Evolutionary conservation across 2,797 vertebrate species (phyloP), one percentile per base, ranked within the genome.

Genomic region (Oreonectes daqikongensis): DNA sequence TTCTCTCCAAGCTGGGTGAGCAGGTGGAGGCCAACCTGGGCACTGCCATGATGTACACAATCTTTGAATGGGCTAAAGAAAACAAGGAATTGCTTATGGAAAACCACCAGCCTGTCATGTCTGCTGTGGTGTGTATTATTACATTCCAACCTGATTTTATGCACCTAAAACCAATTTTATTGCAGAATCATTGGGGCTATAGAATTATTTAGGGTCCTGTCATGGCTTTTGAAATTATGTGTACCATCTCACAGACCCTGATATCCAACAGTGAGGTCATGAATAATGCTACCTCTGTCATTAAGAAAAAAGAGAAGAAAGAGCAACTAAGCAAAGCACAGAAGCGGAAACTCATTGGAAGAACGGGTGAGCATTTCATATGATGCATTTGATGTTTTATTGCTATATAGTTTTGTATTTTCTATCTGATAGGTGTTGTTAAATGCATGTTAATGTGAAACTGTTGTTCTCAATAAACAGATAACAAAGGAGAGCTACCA

Each of bases 11-110:
- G 85, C 86, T 98, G 82, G 93, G 94, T 80, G 94, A 96, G 82
- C 95, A 98, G 79, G 96, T 95, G 68, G 94, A 97, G 83, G 91
- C 89, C 0, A 97, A 97, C 84, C 93, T 99, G 28, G 97, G 97
- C 68, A 94, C 94, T 0, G 95, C 97, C 2, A 99, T 99, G 97
- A 97, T 95, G 78, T 99, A 98, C 84, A 99, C 96, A 0, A 86
- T 99, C 82, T 99, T 98, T 83, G 97, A 99, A 85, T 99, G 96
- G 85, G 97, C 97, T 84, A 99, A 99, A 90, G 97, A 99, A 81
- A 95, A 96, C 86, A 95, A 95, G 83, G 94, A 96, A 55, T 83
- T 85, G 2, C 94, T 99, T 50, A 99, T 99, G 97, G 95, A 98
- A 92, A 95, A 95, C 82, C 94, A 96, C 81, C 95, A 91, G 61